Base-by-base conservation (phyloP, 2,888 invertebrate species). In the Zelleria hepariella region DNA sequence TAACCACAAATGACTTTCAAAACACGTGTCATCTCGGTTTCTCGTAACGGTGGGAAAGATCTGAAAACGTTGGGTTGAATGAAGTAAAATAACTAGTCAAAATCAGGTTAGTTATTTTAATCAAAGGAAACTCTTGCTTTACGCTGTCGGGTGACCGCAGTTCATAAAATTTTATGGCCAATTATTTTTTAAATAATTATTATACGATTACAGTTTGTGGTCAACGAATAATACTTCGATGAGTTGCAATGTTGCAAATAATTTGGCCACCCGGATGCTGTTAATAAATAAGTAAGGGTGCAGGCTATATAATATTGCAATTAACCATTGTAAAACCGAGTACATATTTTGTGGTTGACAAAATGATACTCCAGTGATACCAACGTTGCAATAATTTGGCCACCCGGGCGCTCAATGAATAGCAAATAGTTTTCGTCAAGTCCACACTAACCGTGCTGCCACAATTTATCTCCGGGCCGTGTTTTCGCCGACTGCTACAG, bases 401-500 rank as follows among this genome's bases (percentile, higher is more conserved):
- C n/a, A n/a, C n/a, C n/a, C n/a, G n/a, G n/a, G n/a, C n/a, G n/a
- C n/a, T n/a, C n/a, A n/a, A n/a, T n/a, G n/a, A n/a, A n/a, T n/a
- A n/a, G n/a, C n/a, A n/a, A n/a, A n/a, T 32, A 49, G 7, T 20
- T 23, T 53, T 55, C 18, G 6, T n/a, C 5, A 70, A 68, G 70
- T 74, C 57, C 69, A 3, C 10, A 67, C 18, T 64, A 8, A 48
- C 24, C 3, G 61, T 58, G 55, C 58, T 27, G 58, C 15, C 48
- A 59, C 52, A 52, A 47, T 58, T 58, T 60, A 62, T 60, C 49
- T 49, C 54, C 61, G 60, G 61, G 61, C 60, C 57, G 58, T 47
- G 47, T 47, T 48, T 57, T 47, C 23, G 20, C 48, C 10, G 57
- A 57, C 57, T 23, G 23, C 20, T 62, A 68, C 72, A 67, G 78